phyloP scores from a whole-genome alignment of 2,888 invertebrate genomes.

The Drosophila greeni region DNA sequence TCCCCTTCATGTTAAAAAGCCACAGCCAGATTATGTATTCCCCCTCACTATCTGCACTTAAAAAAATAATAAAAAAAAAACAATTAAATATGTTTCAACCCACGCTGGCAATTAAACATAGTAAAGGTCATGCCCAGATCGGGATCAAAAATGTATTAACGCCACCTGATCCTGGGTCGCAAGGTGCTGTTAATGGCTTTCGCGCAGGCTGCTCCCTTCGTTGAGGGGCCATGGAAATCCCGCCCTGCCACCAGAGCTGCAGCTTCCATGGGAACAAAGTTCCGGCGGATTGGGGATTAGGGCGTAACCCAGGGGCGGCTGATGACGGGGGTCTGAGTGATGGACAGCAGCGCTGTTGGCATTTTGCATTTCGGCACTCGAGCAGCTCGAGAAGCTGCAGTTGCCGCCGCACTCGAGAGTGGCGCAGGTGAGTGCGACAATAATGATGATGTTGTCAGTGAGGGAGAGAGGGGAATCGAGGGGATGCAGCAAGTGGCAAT shows the following conservation, averaged over 20 bases:
- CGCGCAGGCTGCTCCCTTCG: background rate
- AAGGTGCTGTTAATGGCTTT: slow-evolving; percentile 6
- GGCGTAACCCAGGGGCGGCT: too few species aligned
- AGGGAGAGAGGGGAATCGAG: background rate
- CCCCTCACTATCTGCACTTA: too few species aligned
- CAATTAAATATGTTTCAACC: background rate
- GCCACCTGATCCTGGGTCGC: slow-evolving; percentile 2
- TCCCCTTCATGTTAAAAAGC: background rate
- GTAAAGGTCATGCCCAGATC: background rate
- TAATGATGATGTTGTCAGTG: slow-evolving; percentile 60
- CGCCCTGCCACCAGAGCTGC: background rate
- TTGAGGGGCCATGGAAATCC: background rate
- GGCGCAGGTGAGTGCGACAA: slow-evolving; percentile 63
- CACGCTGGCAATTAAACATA: background rate
- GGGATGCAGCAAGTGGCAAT: slow-evolving; percentile 17
- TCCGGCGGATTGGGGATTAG: slow-evolving; percentile 1
- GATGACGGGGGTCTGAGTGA: background rate
- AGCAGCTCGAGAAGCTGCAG: slow-evolving; percentile 51
- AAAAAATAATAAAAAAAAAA: background rate
- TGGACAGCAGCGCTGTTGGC: slow-evolving; percentile 42
- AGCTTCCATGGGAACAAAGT: background rate
- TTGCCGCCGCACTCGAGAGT: slow-evolving; percentile 31
- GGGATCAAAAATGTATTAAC: slow-evolving; percentile 4
- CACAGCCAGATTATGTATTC: background rate
- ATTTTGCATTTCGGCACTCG: slow-evolving; percentile 64